Evolutionary conservation across 2,888 invertebrate genomes (phyloP), one percentile per base, ranked within the genome.

Genomic region (Nebria salina): DNA sequence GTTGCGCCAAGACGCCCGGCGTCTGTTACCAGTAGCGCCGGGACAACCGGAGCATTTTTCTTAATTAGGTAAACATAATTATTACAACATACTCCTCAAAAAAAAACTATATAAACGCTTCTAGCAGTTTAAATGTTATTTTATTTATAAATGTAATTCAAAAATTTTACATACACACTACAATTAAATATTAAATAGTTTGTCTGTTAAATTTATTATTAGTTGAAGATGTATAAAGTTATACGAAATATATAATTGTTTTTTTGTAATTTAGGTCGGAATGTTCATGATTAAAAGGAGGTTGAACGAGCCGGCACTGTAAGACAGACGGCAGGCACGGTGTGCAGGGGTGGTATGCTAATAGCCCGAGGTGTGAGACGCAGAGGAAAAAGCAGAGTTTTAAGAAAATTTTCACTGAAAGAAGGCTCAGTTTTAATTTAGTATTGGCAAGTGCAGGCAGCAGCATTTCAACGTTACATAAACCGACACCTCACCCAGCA

Each of bases 361-460:
- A 85, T 85, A 85, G 85, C 83, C 84, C 83, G 83, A 84, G 84
- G 85, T 84, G 84, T 83, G 82, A 83, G 83, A 77, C 77, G 83
- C 74, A 76, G 83, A 83, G 84, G 85, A 85, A 86, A 86, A 85
- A 86, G 85, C 84, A 75, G 85, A 85, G 86, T 86, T 83, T 83
- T 85, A 86, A 86, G 87, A 87, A 86, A 86, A 87, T 86, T 86
- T 87, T 86, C 86, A 86, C 86, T 83, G 84, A 83, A 85, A 85
- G 85, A 85, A 86, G 34, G 86, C 85, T 87, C 88, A 88, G 88
- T 88, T 88, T 88, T 88, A 88, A 88, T 88, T 88, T 86, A 84
- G 87, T 86, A 83, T 84, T 85, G 85, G 85, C 84, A 84, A 75
- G 82, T 79, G 82, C 70, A 79, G 76, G 82, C 78, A 76, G 8